Evolutionary conservation across 2,888 invertebrate species (phyloP), one percentile per base, ranked within the genome.

Genomic region (Gnatocerus cornutus): DNA sequence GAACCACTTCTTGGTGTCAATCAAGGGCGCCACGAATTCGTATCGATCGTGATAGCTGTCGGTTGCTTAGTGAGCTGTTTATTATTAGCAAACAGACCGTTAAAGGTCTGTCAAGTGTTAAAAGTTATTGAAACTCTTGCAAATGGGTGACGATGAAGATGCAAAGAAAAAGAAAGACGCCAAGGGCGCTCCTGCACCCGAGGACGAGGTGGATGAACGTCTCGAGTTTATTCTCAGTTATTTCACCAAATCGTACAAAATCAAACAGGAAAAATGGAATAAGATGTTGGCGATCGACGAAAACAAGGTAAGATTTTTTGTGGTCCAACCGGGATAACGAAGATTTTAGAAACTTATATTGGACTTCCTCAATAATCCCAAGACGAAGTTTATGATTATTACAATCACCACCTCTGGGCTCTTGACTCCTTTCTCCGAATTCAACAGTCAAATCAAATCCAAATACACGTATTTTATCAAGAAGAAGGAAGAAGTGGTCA

Each of bases 221-320:
- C 85, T 96, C 69, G 92, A 94, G 75, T 96, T 93, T 83, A 88
- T 98, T 63, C 89, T 91, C 61, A 91, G 92, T 80, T 95, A 91
- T 81, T 84, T 94, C 39, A 84, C 90, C 16, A 91, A 90, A 81
- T 88, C 93, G 6, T 88, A 95, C 76, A 92, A 92, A 81, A 86
- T 95, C 71, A 97, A 96, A 85, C 85, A 90, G 65, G 97, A 97
- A 72, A 94, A 93, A 88, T 98, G 96, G 95, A 83, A 87, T 53
- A 96, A 95, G 85, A 92, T 97, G 90, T 90, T 95, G 73, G 86
- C 87, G 43, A 87, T 84, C 56, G 90, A 92, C 50, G 93, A 94
- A 71, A 90, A 89, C 77, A 89, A 88, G 86, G 93, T 92, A 85
- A 14, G 21, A 21, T 21, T 29, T 33, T 33, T 6, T 33, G 1